phyloP scores from a whole-genome alignment of 1,140 invertebrate genomes.

The Eumeta japonica region DNA sequence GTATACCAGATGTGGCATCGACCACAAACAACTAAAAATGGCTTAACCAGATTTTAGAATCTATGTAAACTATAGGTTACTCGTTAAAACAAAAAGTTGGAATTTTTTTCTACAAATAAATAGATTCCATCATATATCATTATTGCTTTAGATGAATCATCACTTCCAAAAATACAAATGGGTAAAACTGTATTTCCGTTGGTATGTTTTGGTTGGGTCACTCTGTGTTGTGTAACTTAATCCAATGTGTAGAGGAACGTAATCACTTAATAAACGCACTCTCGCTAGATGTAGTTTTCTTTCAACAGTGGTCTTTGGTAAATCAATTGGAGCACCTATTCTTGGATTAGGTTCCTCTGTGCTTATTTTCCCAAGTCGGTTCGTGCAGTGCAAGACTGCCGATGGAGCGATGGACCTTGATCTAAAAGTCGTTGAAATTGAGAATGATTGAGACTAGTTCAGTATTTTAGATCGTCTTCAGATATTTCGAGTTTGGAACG shows the following conservation, averaged over 20 bases:
- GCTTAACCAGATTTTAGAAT: conserved; percentile 5
- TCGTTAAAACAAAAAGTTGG: conserved; percentile 7
- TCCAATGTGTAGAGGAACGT: conserved; percentile 3
- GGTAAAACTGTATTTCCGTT: conserved; percentile 5
- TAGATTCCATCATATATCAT: conserved; percentile 2
- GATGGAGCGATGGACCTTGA: not conserved
- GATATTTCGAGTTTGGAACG: not conserved
- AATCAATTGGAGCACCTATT: not conserved
- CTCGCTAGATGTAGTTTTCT: not conserved
- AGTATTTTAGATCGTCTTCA: conserved; percentile 3
- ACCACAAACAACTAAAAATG: conserved; percentile 6
- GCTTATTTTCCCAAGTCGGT: conserved; percentile 1
- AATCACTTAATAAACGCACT: not conserved
- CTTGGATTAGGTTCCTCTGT: conserved; percentile 3
- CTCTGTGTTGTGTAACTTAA: not conserved
- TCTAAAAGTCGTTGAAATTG: not conserved
- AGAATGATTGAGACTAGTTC: not conserved
- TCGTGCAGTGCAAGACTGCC: not conserved
- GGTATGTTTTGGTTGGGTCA: not conserved
- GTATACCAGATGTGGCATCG: conserved; percentile 4
- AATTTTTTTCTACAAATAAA: conserved; percentile 2
- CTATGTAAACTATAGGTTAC: conserved; percentile 4
- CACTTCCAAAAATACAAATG: conserved; percentile 6
- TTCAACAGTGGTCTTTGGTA: conserved; percentile 1
- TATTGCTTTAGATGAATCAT: conserved; percentile 11